These are phyloP conservation scores for Spodoptera picta DNA, from an alignment of 2,888 invertebrate genomes.

Conservation along the genomic window DNA sequence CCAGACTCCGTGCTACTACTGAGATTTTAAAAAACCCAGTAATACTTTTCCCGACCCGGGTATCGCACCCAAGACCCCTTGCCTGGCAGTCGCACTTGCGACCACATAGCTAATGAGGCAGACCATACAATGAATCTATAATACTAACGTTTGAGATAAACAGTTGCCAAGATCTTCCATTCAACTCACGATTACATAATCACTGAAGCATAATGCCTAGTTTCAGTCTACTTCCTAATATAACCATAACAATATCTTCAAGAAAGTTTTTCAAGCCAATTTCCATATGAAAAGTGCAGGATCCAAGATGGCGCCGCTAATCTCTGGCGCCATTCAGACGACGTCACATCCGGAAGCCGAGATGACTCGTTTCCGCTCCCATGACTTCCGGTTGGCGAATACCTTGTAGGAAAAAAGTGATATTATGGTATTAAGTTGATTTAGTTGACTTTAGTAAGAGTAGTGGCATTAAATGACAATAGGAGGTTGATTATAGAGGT, in stretches of 20 bases:
- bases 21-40: too few relatives aligned
- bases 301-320: slow-evolving; percentile 52
- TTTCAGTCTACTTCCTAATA: slow-evolving; percentile 29
- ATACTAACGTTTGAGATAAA: neutral
- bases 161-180: neutral
- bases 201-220: slow-evolving; percentile 11
- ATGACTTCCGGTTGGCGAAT: slow-evolving; percentile 63
- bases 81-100: too few relatives aligned
- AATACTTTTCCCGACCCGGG: too few relatives aligned
- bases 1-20: too few relatives aligned
- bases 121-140: neutral
- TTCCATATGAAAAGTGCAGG: slow-evolving; percentile 55
- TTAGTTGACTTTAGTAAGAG: slow-evolving; percentile 18
- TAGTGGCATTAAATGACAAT: slow-evolving; percentile 11
- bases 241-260: slow-evolving; percentile 36
- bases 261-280: slow-evolving; percentile 46
- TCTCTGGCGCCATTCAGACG: slow-evolving; percentile 70
- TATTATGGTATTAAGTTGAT: slow-evolving; percentile 42
- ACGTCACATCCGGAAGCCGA: slow-evolving; percentile 70
- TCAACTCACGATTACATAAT: neutral
- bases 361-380: slow-evolving; percentile 66
- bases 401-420: slow-evolving; percentile 51
- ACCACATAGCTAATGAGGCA: too few relatives aligned
- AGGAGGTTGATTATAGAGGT: slow-evolving; percentile 1
- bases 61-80: too few relatives aligned